Evolutionary conservation across 2,888 invertebrate species (phyloP).

Genomic region (Lomographa bimaculata): DNA sequence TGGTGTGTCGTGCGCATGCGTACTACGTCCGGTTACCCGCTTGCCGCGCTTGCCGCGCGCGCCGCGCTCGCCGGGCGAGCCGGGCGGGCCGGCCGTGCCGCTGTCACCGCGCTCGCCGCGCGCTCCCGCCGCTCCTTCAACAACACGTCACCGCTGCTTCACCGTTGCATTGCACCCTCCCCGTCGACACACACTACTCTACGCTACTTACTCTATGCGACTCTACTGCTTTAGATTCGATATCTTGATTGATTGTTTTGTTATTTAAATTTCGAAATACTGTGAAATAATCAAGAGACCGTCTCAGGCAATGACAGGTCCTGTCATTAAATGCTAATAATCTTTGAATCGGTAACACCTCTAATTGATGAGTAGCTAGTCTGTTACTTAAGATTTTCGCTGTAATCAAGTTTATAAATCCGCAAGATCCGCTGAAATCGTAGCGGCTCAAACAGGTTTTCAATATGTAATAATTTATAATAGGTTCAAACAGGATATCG

Average conservation of each 20-base stretch:
- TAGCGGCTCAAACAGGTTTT: too few relatives aligned
- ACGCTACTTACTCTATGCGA: background rate
- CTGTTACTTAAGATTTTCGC: too few relatives aligned
- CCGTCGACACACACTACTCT: background rate
- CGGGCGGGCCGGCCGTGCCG: constrained; percentile 90
- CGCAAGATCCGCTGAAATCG: too few relatives aligned
- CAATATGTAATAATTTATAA: too few relatives aligned
- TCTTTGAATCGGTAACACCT: too few relatives aligned
- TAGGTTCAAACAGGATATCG: constrained; percentile 2
- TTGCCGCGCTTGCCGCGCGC: constrained; percentile 96
- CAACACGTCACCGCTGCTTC: constrained; percentile 34
- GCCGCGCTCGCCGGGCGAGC: constrained; percentile 93
- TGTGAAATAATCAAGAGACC: too few relatives aligned
- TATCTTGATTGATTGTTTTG: background rate
- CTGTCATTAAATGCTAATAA: too few relatives aligned
- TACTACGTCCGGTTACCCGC: constrained; percentile 86
- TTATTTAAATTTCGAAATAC: too few relatives aligned
- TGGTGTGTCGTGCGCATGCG: background rate
- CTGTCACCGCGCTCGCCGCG: constrained; percentile 92
- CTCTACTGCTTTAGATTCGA: background rate
- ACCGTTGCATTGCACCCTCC: background rate
- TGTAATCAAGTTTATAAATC: too few relatives aligned
- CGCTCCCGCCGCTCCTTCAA: constrained; percentile 84
- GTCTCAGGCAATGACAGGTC: too few relatives aligned
- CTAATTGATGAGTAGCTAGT: too few relatives aligned